Conservation (phyloP, 2,797 vertebrate species). For the Poeciliopsis turneri region DNA sequence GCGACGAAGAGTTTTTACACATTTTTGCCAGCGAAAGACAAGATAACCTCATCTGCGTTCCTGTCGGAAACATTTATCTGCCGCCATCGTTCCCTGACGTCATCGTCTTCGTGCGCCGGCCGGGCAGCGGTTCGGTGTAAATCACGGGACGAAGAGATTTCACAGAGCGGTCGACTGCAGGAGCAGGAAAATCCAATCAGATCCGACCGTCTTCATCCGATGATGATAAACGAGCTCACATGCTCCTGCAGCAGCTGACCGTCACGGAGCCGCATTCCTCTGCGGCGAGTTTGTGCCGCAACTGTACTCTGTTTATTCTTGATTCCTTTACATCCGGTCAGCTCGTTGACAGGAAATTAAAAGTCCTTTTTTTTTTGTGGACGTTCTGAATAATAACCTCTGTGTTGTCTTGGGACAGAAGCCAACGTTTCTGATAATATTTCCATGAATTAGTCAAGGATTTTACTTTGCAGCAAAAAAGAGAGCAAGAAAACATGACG, state of each 20-base stretch:
- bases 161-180: neutral
- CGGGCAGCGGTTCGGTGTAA: too few species aligned
- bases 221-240: constrained; percentile 46
- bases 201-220: constrained; percentile 4
- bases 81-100: neutral
- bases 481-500: neutral
- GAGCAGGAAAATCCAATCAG: neutral
- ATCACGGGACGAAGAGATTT: neutral
- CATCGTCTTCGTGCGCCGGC: neutral
- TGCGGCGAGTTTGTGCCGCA: neutral
- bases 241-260: constrained; percentile 58
- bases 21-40: neutral
- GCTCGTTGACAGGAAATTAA: constrained; percentile 18
- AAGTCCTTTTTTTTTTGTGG: neutral
- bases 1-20: neutral
- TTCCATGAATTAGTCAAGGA: neutral
- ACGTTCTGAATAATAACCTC: fast-evolving
- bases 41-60: neutral
- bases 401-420: neutral
- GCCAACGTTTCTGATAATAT: neutral
- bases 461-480: neutral
- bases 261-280: constrained; percentile 30
- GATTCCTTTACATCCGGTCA: constrained; percentile 32
- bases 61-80: neutral
- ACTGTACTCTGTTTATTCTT: constrained; percentile 11